Evolutionary conservation across 2,113 vertebrate genomes (phyloP).

Genomic region (Myotis lucifugus): DNA sequence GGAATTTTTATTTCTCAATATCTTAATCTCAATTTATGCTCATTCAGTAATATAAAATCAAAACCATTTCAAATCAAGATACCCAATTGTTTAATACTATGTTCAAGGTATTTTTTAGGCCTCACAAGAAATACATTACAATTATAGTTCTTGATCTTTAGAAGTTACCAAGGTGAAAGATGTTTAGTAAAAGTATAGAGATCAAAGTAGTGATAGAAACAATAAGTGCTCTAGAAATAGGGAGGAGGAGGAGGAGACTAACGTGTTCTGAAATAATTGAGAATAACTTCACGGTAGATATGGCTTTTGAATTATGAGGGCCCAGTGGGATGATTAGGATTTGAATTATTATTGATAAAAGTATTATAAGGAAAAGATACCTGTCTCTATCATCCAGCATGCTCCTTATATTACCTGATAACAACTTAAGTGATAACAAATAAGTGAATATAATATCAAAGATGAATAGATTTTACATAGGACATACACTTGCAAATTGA

Average conservation of each 20-base stretch:
- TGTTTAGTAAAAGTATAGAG: neutral
- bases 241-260: neutral
- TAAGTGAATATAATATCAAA: neutral
- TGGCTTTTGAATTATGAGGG: neutral
- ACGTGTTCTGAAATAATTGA: neutral
- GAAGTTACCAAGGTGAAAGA: neutral
- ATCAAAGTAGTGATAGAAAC: neutral
- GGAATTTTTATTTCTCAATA: conserved; percentile 29
- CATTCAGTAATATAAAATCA: conserved; percentile 44
- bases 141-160: neutral
- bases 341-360: neutral
- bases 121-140: neutral
- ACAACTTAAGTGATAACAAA: neutral
- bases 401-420: neutral
- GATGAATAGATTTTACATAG: neutral
- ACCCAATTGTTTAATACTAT: neutral
- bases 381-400: neutral
- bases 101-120: conserved; percentile 1
- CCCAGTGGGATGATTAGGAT: neutral
- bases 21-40: conserved; percentile 37
- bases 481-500: neutral
- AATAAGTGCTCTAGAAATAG: neutral
- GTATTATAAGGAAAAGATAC: neutral
- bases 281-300: neutral
- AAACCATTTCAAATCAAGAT: conserved; percentile 31